Evolutionary conservation across 2,888 invertebrate species (phyloP), one percentile per base, ranked within the genome.

Genomic region (Drosophila nigritarsus): DNA sequence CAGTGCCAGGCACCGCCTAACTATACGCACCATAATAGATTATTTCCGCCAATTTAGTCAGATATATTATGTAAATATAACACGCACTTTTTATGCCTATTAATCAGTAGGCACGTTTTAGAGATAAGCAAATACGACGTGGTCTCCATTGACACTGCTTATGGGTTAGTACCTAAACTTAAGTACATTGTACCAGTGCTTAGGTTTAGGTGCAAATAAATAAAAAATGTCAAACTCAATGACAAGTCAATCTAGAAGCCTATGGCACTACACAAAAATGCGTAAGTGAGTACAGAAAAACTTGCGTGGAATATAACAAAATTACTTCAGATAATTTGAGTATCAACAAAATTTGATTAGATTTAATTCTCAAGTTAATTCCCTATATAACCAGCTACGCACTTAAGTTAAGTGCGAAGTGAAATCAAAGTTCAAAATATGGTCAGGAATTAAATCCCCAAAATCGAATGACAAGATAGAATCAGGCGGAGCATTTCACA

Each of bases 301-400:
- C 51, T 30, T 30, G 30, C 30, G 30, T 30, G 8, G 30, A 30
- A 9, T 30, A 80, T 71, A 80, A 73, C 68, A 67, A 59, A 59
- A 75, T 9, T 45, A 70, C n/a, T 18, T 40, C 48, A 15, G 38
- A 27, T 54, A 62, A 50, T 55, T 66, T 38, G 40, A 53, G 62
- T 64, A 74, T 77, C 87, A 89, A 68, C 83, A 83, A 82, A 89
- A 66, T 87, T 78, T 89, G 59, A 87, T 77, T 75, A 68, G 51
- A 49, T 40, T 27, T 30, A 15, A 40, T 18, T 27, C 49, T 1
- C 78, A 65, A 59, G 65, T 59, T 54, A 66, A 29, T 55, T 49
- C 18, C 27, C 64, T 68, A 82, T 75, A 61, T 82, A 70, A 83
- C 85, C 68, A 30, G 38, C 38, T 51, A 73, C 79, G 75, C 75